Evolutionary conservation across 2,888 invertebrate species (phyloP).

Genomic region (Patella pellucida): DNA sequence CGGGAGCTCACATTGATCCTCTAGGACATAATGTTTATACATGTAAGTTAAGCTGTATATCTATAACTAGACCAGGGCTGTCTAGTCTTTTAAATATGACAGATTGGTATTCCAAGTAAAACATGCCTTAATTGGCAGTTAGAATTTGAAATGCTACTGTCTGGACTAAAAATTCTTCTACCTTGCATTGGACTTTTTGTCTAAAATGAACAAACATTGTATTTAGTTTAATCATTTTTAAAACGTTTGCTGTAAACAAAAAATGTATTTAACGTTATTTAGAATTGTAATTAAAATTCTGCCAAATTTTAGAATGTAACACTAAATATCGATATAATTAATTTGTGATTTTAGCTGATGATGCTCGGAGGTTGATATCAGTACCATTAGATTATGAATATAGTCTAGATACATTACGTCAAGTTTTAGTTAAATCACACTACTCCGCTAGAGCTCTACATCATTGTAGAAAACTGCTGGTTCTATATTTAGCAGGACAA

Average conservation of each 20-base stretch:
- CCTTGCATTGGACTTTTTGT: no score
- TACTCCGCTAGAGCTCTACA: slow-evolving; percentile 66
- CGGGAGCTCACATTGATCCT: slow-evolving; percentile 65
- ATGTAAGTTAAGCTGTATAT: slow-evolving; percentile 41
- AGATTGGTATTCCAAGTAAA: no score
- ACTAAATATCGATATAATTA: background rate
- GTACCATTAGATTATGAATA: slow-evolving; percentile 66
- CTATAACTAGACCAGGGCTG: no score
- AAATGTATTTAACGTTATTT: no score
- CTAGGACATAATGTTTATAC: slow-evolving; percentile 61
- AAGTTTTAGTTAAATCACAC: slow-evolving; percentile 56
- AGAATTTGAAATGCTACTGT: no score
- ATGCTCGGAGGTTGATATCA: slow-evolving; percentile 59
- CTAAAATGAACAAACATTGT: no score
- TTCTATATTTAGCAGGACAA: slow-evolving; percentile 68
- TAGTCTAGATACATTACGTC: slow-evolving; percentile 58
- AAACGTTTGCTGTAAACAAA: no score
- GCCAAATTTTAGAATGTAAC: background rate
- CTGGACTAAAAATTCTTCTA: no score
- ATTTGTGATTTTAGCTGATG: slow-evolving; percentile 37
- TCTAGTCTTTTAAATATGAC: no score
- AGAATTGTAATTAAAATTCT: no score
- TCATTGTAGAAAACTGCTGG: slow-evolving; percentile 65
- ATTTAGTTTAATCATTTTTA: no score
- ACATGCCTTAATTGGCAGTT: no score